Base-by-base conservation (phyloP, 2,113 vertebrate genomes). In the Neomonachus schauinslandi region DNA sequence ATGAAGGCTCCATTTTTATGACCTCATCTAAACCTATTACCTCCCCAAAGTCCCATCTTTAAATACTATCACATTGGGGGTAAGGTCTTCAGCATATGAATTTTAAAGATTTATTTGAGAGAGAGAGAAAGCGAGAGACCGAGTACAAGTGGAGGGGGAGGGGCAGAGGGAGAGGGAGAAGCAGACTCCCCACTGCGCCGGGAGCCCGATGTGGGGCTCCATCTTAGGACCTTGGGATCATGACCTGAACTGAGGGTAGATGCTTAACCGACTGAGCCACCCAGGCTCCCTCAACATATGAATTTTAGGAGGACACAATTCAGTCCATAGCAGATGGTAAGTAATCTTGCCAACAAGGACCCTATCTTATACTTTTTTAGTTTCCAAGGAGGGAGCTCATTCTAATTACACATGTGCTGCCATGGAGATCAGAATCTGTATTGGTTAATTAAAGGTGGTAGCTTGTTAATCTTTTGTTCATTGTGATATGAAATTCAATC, bases 381-480 rank as follows among this genome's bases (percentile, higher is more conserved):
- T 0, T 46, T 49, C 8, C 21, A 77, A 59, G n/a, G 24, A 72
- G 31, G 72, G 46, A 84, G n/a, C 10, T 81, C 12, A 63, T 97
- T 76, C 26, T 51, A 49, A 55, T 57, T 86, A 33, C 12, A 21
- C 14, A 77, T 63, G 28, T 85, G 42, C 55, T 94, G 4, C 61
- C 53, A 49, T 90, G 39, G 49, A 95, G 79, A n/a, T 85, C 2
- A 36, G 36, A 81, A 18, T 86, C 53, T 65, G 63, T 59, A 84
- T n/a, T 93, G 18, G 46, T 87, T 92, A 76, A 77, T 71, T 82
- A 80, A 82, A 81, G 74, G 26, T 80, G 24, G 28, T 67, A 95
- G 39, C 19, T 83, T 95, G 28, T 82, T 96, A 76, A 84, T 81
- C 46, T 69, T 67, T 49, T 95, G 12, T 69, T 72, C 36, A 89